Conservation (phyloP, 2,797 vertebrate species). For the Anableps anableps region DNA sequence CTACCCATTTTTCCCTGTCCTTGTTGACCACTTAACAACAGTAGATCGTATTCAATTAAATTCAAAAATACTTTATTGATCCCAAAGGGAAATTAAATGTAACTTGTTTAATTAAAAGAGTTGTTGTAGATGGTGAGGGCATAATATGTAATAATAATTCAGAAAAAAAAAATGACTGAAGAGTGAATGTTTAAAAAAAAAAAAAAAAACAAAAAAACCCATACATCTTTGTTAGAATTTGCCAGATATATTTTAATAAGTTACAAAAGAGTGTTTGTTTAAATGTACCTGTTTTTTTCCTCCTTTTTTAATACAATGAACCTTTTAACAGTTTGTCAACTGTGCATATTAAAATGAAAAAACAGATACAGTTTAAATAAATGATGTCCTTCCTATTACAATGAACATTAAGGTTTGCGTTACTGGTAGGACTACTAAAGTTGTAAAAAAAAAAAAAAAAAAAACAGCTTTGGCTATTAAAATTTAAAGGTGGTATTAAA, state of each 20-base stretch:
- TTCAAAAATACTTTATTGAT: too few relatives aligned
- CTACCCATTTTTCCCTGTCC: neutral
- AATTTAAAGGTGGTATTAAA: conserved; percentile 52
- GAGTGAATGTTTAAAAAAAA: neutral
- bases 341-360: conserved; percentile 54
- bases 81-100: too few relatives aligned
- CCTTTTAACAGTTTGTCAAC: conserved; percentile 63
- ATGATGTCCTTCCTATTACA: conserved; percentile 60
- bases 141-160: too few relatives aligned
- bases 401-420: conserved; percentile 54
- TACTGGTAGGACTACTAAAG: conserved; percentile 45
- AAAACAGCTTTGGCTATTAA: conserved; percentile 68
- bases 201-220: conserved; percentile 1
- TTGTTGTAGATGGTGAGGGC: too few relatives aligned
- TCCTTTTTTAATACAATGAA: conserved; percentile 66
- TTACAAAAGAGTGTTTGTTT: conserved; percentile 81
- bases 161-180: neutral
- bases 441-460: conserved; percentile 23
- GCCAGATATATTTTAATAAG: conserved; percentile 82
- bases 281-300: conserved; percentile 77
- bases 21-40: neutral
- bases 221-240: conserved; percentile 32
- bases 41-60: too few relatives aligned
- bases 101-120: too few relatives aligned
- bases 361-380: conserved; percentile 69